Base-by-base conservation (phyloP, 2,113 vertebrate species). In the Ptilonorhynchus violaceus region DNA sequence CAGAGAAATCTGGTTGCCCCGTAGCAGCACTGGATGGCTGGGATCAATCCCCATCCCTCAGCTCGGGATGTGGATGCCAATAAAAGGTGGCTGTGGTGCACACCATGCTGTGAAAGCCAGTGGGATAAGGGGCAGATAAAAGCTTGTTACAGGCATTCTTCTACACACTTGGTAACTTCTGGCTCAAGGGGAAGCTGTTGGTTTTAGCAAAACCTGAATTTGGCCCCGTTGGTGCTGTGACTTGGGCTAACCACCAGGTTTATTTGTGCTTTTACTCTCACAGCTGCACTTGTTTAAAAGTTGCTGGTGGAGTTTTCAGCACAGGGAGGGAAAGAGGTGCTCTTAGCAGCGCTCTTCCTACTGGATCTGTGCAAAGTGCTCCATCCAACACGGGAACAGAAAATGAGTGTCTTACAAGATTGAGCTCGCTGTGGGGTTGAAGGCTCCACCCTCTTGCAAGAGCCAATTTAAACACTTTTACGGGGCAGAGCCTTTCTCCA, bases 391-490 rank as follows among this genome's bases (percentile, higher is more conserved):
- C n/a, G 19, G 52, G 55, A 76, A 55, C 20, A 88, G 76, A 79
- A 83, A 66, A 67, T 23, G 42, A 75, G 39, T 4, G 49, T 58
- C 41, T 24, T 21, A 66, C 72, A 64, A 30, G 63, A 41, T 3
- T 1, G 37, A 58, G 83, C 76, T 84, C 9, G 0, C 63, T 20
- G n/a, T 75, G 79, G 76, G 88, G 63, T 59, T 74, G 41, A 7
- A 74, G 88, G 72, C 85, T 86, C 69, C 50, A 49, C 41, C 85
- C 60, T 77, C 73, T 25, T 10, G 7, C n/a, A n/a, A 35, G 60
- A 84, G 69, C 88, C 92, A 93, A 64, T 70, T 92, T 64, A 84
- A 92, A 92, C 82, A 92, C 64, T 89, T 74, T 18, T 11, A 77
- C 2, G 1, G 85, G 72, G 58, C 76, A 87, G 80, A 73, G 47